Base-by-base conservation (phyloP, 2,113 vertebrate genomes). In the Takifugu flavidus region DNA sequence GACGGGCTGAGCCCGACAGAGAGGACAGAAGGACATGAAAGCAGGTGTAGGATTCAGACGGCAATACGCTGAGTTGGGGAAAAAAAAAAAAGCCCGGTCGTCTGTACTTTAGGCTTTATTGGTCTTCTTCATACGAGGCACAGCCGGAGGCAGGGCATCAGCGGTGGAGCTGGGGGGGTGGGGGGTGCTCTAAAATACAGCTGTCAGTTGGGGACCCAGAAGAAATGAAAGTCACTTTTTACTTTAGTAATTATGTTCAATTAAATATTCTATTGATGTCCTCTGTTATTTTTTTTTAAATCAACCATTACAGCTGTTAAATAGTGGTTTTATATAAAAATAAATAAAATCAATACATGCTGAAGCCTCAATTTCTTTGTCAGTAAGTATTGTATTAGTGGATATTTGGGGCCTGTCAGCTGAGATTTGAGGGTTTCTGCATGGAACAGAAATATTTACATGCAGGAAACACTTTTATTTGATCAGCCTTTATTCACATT, bases 51-150 rank as follows among this genome's bases (percentile, higher is more conserved):
- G 68, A 79, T 78, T 88, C 79, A 66, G 71, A 66, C 77, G 70
- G 67, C 78, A 85, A 74, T 79, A 84, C 70, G 79, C 70, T 72
- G 75, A 82, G 77, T 85, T 88, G 70, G 86, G 85, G 86, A 85
- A 80, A 72, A 74, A 47, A 47, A 14, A 46, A 47, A 47, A 47
- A 47, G n/a, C 45, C 60, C 56, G 60, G 65, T 67, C 61, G 66
- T 80, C 78, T 84, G 83, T 80, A 72, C 79, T 86, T 77, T 59
- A 62, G 72, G 64, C 72, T 86, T 84, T 86, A 84, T 82, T 83
- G 74, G 79, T 78, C 72, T 84, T 70, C 31, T 31, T 78, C 66
- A 83, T 78, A 85, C 72, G 85, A 85, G 86, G 87, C 74, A 58
- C 78, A 82, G 82, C 85, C 77, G 70, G 84, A 60, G 74, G 83